Conservation (phyloP, 2,113 vertebrate species). For the crab-eating macaque (Macaca fascicularis) region T2T-MFA8v1.1 NC_088378.1:35854001-35854500, state of each 20-base stretch:
- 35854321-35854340: neutral
- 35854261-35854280: neutral
- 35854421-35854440: neutral
- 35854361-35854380: neutral
- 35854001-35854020: neutral
- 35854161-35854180: neutral
- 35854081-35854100: neutral
- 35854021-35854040: neutral
- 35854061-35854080: neutral
- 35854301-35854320: neutral
- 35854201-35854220: neutral
- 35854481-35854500: neutral
- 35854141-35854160: neutral
- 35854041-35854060: neutral
- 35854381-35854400: neutral
- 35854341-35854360: neutral
- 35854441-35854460: constrained; percentile 13
- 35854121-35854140: neutral
- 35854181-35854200: neutral
- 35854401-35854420: neutral
- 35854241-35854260: neutral
- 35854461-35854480: constrained; percentile 8
- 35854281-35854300: neutral
- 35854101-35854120: neutral
- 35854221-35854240: neutral